A percentile compares a stretch with the other conserved stretches of the same genome.
Conservation (phyloP, 1,140 invertebrate genomes). For the Neelides sp. region DNA sequence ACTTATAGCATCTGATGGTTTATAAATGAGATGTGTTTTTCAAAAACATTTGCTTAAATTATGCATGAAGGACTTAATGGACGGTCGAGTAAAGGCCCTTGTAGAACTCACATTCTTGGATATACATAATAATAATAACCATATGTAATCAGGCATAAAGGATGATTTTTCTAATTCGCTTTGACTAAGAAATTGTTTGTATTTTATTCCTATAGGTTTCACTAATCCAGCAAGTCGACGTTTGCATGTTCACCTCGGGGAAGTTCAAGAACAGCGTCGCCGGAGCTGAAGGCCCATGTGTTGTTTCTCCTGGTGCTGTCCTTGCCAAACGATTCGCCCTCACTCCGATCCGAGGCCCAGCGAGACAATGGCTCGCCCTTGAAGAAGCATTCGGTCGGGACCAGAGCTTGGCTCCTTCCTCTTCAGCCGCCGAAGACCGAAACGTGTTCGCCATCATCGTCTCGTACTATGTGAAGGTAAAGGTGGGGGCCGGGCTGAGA, state of each 20-base stretch:
- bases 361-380: constrained; percentile 47
- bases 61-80: too few species aligned
- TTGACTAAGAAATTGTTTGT: constrained; percentile 8
- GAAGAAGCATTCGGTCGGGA: constrained; percentile 14
- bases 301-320: constrained; percentile 53
- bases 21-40: too few species aligned
- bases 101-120: too few species aligned
- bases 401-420: constrained; percentile 26
- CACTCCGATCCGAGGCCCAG: constrained; percentile 65
- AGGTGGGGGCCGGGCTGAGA: not conserved
- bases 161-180: constrained; percentile 10
- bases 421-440: constrained; percentile 38
- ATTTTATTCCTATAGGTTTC: constrained; percentile 47
- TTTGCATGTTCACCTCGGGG: constrained; percentile 97
- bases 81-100: too few species aligned
- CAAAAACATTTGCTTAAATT: too few species aligned
- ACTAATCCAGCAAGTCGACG: constrained; percentile 92
- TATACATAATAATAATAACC: too few species aligned
- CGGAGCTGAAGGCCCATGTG: constrained; percentile 38
- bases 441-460: constrained; percentile 82
- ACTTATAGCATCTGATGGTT: too few species aligned
- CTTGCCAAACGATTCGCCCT: constrained; percentile 64
- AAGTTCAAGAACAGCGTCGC: constrained; percentile 98
- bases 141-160: too few species aligned
- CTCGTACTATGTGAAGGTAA: constrained; percentile 71